Conservation (phyloP, 2,797 vertebrate genomes). For the Gouania willdenowi region DNA sequence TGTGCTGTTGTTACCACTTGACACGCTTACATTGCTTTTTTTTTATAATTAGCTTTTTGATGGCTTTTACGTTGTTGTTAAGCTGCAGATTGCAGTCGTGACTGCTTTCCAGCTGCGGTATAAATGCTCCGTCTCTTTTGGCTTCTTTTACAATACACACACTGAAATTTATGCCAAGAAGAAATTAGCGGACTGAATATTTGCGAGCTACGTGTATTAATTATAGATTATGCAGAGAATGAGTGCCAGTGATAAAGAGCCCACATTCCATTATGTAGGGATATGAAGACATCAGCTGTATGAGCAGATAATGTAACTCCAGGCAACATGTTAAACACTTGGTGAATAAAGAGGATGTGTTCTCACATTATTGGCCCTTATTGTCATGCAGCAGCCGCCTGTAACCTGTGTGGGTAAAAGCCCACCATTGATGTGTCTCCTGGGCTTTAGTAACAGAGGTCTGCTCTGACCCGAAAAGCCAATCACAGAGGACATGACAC, state of each 20-base stretch:
- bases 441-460: conserved; percentile 2
- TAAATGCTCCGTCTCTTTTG: background rate
- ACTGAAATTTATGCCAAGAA: background rate
- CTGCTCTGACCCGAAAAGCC: conserved; percentile 1
- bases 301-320: background rate
- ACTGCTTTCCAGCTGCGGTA: background rate
- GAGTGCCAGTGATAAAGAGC: background rate
- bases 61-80: background rate
- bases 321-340: background rate
- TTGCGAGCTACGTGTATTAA: background rate
- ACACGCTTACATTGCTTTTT: background rate
- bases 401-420: conserved; percentile 5
- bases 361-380: conserved; percentile 1
- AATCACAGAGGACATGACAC: background rate
- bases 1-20: background rate
- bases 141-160: background rate
- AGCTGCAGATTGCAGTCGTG: background rate
- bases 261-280: background rate
- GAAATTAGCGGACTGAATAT: background rate
- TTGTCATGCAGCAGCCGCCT: conserved; percentile 10
- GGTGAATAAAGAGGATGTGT: background rate
- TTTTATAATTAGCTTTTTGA: conserved; percentile 5
- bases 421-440: background rate
- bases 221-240: background rate
- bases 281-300: background rate